phyloP scores from a whole-genome alignment of 1,140 invertebrate species.

The Drosophila kurseongensis region DNA sequence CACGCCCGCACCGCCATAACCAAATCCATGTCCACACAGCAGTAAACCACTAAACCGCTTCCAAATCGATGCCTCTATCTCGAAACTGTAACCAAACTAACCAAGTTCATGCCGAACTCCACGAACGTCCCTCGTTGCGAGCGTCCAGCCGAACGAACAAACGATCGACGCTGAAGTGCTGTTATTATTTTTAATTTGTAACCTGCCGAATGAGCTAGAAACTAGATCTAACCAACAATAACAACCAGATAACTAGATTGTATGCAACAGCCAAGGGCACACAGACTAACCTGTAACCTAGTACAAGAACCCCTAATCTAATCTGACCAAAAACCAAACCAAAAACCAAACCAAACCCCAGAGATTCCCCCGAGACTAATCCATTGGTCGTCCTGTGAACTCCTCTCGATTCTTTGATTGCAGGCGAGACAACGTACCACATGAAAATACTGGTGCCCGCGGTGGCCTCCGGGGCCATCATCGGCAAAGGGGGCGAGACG shows the following conservation, averaged over 20 bases:
- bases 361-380: constrained; percentile 45
- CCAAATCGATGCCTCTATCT: constrained; percentile 5
- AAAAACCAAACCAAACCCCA: constrained; percentile 1
- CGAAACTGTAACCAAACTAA: constrained; percentile 21
- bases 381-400: constrained; percentile 44
- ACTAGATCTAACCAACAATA: constrained; percentile 23
- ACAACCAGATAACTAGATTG: constrained; percentile 37
- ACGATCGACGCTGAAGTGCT: constrained; percentile 48
- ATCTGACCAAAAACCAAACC: not conserved
- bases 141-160: constrained; percentile 40
- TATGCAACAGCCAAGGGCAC: constrained; percentile 34
- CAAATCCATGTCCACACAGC: constrained; percentile 49
- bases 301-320: constrained; percentile 22
- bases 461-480: constrained; percentile 97
- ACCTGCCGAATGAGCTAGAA: constrained; percentile 46
- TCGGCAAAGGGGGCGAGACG: constrained; percentile 98
- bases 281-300: constrained; percentile 20
- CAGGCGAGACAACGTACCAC: constrained; percentile 92
- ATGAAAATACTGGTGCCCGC: constrained; percentile 98
- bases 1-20: constrained; percentile 43
- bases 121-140: constrained; percentile 30
- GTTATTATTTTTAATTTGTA: constrained; percentile 83
- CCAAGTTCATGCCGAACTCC: constrained; percentile 9
- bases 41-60: constrained; percentile 21
- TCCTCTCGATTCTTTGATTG: constrained; percentile 59